Evolutionary conservation across 2,113 vertebrate genomes (phyloP).

Genomic region (Sorex araneus): DNA sequence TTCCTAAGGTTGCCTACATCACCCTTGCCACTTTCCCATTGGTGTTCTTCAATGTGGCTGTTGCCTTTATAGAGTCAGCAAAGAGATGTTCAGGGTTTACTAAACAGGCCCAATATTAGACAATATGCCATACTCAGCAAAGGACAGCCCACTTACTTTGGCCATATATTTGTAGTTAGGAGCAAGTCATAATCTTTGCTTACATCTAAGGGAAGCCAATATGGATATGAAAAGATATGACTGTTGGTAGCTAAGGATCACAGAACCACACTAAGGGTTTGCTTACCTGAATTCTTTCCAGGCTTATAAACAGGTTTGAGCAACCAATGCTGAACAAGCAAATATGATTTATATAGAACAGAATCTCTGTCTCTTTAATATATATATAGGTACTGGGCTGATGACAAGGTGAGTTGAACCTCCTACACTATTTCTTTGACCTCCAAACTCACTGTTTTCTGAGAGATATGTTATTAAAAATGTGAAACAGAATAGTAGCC

Average conservation of each 20-base stretch:
- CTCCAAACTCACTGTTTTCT: neutral
- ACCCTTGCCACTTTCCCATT: neutral
- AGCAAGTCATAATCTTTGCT: neutral
- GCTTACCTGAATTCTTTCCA: neutral
- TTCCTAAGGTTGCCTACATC: neutral
- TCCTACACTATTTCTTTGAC: too few relatives aligned
- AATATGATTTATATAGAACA: too few relatives aligned
- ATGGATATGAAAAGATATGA: neutral
- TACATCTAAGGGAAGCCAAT: rapidly evolving
- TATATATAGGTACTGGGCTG: too few relatives aligned
- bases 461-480: neutral
- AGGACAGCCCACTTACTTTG: neutral
- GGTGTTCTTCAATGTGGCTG: neutral
- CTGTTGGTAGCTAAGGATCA: neutral
- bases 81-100: neutral
- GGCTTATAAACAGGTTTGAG: neutral
- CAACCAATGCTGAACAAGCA: too few relatives aligned
- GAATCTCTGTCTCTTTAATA: too few relatives aligned
- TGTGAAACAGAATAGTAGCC: neutral
- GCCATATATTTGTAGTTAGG: neutral
- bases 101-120: neutral
- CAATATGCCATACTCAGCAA: neutral
- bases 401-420: too few relatives aligned
- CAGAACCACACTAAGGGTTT: too few relatives aligned
- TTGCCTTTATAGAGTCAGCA: neutral